These are phyloP conservation scores for Rhagoletis pomonella DNA, from an alignment of 1,140 invertebrate species.

Conservation along the genomic window DNA sequence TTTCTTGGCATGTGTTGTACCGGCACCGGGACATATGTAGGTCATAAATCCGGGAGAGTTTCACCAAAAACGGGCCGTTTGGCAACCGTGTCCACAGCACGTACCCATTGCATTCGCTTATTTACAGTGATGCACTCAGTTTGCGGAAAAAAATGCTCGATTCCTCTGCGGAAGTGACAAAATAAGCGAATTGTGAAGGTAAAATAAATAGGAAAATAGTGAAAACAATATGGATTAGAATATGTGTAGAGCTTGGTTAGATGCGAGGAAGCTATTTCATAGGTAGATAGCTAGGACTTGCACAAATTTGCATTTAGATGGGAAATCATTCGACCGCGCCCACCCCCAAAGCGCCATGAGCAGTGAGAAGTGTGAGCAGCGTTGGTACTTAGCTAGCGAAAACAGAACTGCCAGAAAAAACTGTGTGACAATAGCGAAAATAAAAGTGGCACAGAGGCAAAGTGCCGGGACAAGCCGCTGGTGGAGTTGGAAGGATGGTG, in stretches of 20 bases:
- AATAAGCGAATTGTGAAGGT: slow-evolving; percentile 45
- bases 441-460: neutral
- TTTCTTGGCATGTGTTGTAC: too few relatives aligned
- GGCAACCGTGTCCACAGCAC: neutral
- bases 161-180: slow-evolving; percentile 47
- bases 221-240: slow-evolving; percentile 46
- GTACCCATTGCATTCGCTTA: slow-evolving; percentile 36
- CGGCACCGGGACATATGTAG: too few relatives aligned
- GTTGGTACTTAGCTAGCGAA: neutral
- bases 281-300: slow-evolving; percentile 29
- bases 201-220: slow-evolving; percentile 44
- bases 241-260: neutral
- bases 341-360: neutral
- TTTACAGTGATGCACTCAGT: neutral
- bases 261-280: slow-evolving; percentile 8
- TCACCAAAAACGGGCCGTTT: too few relatives aligned
- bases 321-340: neutral
- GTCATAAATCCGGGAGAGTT: too few relatives aligned
- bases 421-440: slow-evolving; percentile 7
- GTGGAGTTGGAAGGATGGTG: neutral
- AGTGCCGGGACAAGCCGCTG: neutral
- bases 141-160: neutral
- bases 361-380: neutral
- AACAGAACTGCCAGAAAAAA: slow-evolving; percentile 2
- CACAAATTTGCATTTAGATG: slow-evolving; percentile 42